Evolutionary conservation across 2,113 vertebrate genomes (phyloP).

Genomic region (Motacilla alba): DNA sequence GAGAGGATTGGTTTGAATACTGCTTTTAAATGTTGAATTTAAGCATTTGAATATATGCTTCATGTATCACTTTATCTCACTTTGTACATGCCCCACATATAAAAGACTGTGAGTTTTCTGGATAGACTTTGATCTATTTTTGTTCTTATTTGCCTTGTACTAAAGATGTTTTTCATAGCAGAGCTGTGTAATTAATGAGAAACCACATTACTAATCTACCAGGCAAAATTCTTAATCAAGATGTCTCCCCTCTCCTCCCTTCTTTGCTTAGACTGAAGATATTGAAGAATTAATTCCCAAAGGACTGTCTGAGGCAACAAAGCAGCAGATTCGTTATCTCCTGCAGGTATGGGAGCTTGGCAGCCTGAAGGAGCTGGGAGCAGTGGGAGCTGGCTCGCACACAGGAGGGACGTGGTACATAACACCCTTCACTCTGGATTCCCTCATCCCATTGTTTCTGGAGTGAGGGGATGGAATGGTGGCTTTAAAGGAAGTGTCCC

Average conservation of each 20-base stretch:
- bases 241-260: slow-evolving; percentile 30
- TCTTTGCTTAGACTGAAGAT: slow-evolving; percentile 77
- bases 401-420: accelerated
- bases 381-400: not conserved
- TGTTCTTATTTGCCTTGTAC: slow-evolving; percentile 4
- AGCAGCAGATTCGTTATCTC: slow-evolving; percentile 96
- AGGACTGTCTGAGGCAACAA: slow-evolving; percentile 92
- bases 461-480: not conserved
- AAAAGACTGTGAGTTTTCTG: not conserved
- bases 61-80: not conserved
- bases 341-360: slow-evolving; percentile 80
- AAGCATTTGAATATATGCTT: not conserved
- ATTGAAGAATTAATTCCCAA: slow-evolving; percentile 90
- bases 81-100: not conserved
- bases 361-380: not conserved
- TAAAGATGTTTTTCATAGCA: not conserved
- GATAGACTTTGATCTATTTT: slow-evolving; percentile 34
- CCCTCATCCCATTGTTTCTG: accelerated
- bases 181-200: not conserved
- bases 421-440: not conserved
- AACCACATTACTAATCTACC: not conserved
- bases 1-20: not conserved
- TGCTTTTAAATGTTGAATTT: not conserved
- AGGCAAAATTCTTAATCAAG: slow-evolving; percentile 21
- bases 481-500: not conserved